phyloP scores from a whole-genome alignment of 2,888 invertebrate species.

The Scrobipalpa atriplicella region DNA sequence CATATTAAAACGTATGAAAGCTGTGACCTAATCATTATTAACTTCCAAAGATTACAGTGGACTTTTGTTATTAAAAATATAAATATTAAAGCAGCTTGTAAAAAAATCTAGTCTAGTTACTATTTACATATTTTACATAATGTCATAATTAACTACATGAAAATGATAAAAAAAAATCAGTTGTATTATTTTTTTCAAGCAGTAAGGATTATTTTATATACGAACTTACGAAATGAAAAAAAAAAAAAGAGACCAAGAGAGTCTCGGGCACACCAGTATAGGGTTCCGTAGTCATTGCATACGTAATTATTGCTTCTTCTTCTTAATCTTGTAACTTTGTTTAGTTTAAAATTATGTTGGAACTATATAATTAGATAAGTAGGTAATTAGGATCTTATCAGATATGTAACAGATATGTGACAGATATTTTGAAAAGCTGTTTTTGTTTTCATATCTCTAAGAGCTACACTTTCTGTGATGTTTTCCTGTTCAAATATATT shows the following conservation, averaged over 20 bases:
- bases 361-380: no score
- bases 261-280: no score
- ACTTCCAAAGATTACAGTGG: constrained; percentile 32
- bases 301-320: no score
- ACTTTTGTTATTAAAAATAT: constrained; percentile 40
- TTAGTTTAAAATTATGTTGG: no score
- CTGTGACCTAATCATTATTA: constrained; percentile 30
- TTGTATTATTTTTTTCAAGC: not conserved
- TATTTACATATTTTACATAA: constrained; percentile 77
- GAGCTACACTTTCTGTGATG: no score
- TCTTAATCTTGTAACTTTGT: no score
- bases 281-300: no score
- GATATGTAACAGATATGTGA: no score
- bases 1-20: not conserved
- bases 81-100: constrained; percentile 60
- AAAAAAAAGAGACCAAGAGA: not conserved
- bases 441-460: no score
- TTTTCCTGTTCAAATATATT: no score
- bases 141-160: constrained; percentile 33
- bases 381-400: no score
- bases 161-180: not conserved
- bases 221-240: not conserved
- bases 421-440: no score
- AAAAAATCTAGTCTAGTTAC: constrained; percentile 65
- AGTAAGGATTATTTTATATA: not conserved